Conservation (phyloP, 2,113 vertebrate genomes). For the Austrofundulus limnaeus region DNA sequence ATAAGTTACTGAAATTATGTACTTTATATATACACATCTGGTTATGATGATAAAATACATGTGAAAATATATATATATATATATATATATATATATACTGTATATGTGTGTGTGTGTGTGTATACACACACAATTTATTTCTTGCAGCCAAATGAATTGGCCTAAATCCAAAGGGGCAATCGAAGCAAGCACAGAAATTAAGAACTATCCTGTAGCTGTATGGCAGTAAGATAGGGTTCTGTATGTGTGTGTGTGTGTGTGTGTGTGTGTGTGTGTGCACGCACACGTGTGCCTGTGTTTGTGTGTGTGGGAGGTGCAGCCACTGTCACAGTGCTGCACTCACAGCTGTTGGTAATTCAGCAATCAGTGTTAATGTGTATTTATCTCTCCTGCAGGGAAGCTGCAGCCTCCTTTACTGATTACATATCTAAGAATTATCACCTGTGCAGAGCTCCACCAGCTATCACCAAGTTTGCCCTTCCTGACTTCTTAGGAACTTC, state of each 20-base stretch:
- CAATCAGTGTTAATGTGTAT: slow-evolving; percentile 55
- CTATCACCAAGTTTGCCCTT: background rate
- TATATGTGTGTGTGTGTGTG: too few species aligned
- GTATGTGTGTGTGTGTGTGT: slow-evolving; percentile 11
- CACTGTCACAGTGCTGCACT: slow-evolving; percentile 25
- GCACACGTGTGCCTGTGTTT: slow-evolving; percentile 5
- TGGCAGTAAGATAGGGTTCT: background rate
- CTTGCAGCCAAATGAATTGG: background rate
- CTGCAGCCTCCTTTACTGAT: slow-evolving; percentile 34
- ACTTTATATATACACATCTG: too few species aligned
- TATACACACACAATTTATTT: too few species aligned
- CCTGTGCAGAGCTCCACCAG: slow-evolving; percentile 4
- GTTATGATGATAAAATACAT: too few species aligned
- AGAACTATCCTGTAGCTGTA: background rate
- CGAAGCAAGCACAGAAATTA: background rate
- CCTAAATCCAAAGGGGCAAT: background rate
- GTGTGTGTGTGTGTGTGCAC: slow-evolving; percentile 2
- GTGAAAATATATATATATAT: too few species aligned
- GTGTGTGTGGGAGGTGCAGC: background rate
- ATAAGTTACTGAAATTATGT: too few species aligned
- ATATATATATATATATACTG: too few species aligned
- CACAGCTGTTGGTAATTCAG: slow-evolving; percentile 51
- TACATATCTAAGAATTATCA: slow-evolving; percentile 27
- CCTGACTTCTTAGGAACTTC: background rate
- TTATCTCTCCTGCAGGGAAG: slow-evolving; percentile 42